Conservation (phyloP, 2,888 invertebrate species). For the Chrysotoxum bicinctum region DNA sequence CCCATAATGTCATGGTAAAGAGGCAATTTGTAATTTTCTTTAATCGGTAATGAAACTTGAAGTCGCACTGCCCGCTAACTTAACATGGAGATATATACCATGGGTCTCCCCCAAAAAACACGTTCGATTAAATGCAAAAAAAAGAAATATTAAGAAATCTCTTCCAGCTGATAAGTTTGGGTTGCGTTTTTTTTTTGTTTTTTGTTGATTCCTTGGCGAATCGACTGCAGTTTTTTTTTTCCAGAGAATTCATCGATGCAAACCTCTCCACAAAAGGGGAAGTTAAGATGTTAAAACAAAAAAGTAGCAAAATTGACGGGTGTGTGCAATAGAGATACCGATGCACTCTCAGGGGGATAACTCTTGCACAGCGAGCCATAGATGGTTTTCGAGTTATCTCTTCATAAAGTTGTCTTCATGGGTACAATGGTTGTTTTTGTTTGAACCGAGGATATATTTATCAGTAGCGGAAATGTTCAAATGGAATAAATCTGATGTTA, state of each 20-base stretch:
- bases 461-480: background rate
- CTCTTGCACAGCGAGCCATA: conserved; percentile 31
- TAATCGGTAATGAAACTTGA: conserved; percentile 69
- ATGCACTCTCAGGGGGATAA: conserved; percentile 30
- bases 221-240: background rate
- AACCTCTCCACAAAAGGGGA: conserved; percentile 34
- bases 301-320: conserved; percentile 34
- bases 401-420: conserved; percentile 44
- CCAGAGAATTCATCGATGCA: background rate
- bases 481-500: background rate
- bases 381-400: conserved; percentile 46
- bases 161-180: background rate
- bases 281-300: conserved; percentile 63
- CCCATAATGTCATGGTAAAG: conserved; percentile 70
- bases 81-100: conserved; percentile 5
- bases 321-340: conserved; percentile 26
- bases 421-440: conserved; percentile 31
- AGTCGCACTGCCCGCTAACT: conserved; percentile 9
- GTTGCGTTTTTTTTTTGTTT: background rate
- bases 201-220: background rate
- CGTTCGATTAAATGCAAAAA: background rate
- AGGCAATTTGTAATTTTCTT: conserved; percentile 70
- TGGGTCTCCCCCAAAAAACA: conserved; percentile 5
- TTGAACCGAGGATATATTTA: conserved; percentile 9
- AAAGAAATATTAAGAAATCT: conserved; percentile 1